phyloP scores from a whole-genome alignment of 2,113 vertebrate genomes.

The Microcebus jonahi region DNA sequence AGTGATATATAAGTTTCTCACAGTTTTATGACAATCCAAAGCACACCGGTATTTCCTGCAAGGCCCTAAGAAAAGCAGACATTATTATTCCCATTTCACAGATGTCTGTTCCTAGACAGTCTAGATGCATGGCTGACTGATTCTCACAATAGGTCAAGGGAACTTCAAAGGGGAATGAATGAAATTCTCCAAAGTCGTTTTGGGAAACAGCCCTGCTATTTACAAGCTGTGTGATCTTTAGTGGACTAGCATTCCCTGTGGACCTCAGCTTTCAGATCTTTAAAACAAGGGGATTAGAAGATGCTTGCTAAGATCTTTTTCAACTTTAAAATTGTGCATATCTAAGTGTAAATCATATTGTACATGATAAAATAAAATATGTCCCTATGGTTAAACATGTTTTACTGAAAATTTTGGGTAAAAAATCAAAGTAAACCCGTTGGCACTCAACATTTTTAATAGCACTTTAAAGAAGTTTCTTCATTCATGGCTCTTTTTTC shows the following conservation, averaged over 20 bases:
- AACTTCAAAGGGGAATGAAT: neutral
- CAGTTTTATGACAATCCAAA: neutral
- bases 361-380: neutral
- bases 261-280: neutral
- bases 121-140: neutral
- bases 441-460: neutral
- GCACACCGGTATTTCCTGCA: neutral
- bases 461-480: neutral
- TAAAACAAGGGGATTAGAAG: neutral
- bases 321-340: neutral
- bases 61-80: neutral
- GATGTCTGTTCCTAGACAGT: neutral
- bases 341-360: neutral
- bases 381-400: neutral
- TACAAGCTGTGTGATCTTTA: neutral
- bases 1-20: slow-evolving; percentile 3
- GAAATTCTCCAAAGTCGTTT: neutral
- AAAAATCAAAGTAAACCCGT: neutral
- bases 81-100: neutral
- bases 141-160: neutral
- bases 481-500: neutral
- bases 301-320: neutral
- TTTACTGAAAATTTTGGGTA: neutral
- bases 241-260: neutral
- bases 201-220: neutral